Evolutionary conservation across 2,797 vertebrate species (phyloP), one percentile per base, ranked within the genome.

Genomic region (Diceros bicornis): DNA sequence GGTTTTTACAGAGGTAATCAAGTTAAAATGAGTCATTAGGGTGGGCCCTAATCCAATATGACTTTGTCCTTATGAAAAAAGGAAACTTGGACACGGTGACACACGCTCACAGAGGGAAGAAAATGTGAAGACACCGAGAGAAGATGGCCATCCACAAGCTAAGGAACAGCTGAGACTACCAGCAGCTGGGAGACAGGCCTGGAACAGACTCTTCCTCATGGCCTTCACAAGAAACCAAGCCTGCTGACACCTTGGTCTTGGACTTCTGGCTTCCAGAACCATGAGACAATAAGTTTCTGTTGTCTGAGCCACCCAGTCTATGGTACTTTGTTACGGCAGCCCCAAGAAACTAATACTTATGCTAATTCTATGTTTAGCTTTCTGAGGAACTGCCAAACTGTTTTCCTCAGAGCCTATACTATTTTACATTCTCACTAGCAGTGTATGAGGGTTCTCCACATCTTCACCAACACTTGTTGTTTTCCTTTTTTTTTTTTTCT

Each of bases 151-250:
- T 1, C 4, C 20, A 8, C 1, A 57, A 44, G 29, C 34, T 23
- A 4, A 16, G 11, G 20, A 37, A 20, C 7, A 5, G 37, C 37
- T 0, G 5, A 59, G 64, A 9, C 47, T 20, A 10, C 66, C 18
- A 32, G n/a, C 10, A n/a, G 13, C 44, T 2, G 18, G 81, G 61
- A 25, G 29, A 50, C 4, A 66, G 47, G 41, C 44, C 6, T 23
- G 16, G 37, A 59, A 2, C 29, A 37, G 44, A 8, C 4, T 32
- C 10, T 86, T 37, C 9, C 7, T 23, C 37, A 18, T 4, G 13
- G 62, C 34, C 10, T n/a, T 17, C 2, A 16, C 85, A 62, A 20
- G 52, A 34, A 41, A 6, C 23, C 47, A 4, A 6, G 2, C 11
- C 44, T 8, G 29, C 34, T 2, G 3, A n/a, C 17, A 41, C 64